These are phyloP conservation scores for Selene dorsalis DNA, from an alignment of 2,797 vertebrate genomes.

Conservation along the genomic window DNA sequence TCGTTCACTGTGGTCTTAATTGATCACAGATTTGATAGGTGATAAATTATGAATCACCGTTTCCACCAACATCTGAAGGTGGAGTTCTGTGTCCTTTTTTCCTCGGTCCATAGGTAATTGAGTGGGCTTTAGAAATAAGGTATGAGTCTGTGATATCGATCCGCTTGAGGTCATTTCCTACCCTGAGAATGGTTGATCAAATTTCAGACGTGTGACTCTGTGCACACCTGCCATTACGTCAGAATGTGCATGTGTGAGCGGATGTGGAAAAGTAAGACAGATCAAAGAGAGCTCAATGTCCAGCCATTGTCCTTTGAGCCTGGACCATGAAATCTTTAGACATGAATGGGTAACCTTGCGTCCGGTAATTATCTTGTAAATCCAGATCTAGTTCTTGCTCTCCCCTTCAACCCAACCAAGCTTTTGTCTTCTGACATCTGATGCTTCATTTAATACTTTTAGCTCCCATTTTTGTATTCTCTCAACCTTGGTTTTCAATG, in stretches of 20 bases:
- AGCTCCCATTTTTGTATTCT: neutral
- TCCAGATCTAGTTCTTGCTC: slow-evolving; percentile 24
- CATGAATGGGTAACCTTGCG: slow-evolving; percentile 23
- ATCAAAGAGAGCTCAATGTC: slow-evolving; percentile 4
- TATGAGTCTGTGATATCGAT: slow-evolving; percentile 57
- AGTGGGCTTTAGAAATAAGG: slow-evolving; percentile 49
- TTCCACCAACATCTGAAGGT: slow-evolving; percentile 46
- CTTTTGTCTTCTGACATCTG: slow-evolving; percentile 15
- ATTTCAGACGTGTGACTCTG: slow-evolving; percentile 42
- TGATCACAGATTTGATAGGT: slow-evolving; percentile 52
- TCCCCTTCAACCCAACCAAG: slow-evolving; percentile 11
- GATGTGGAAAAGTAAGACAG: slow-evolving; percentile 5
- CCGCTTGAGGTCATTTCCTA: slow-evolving; percentile 46
- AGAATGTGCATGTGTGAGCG: neutral
- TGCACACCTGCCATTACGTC: neutral
- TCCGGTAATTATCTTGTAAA: slow-evolving; percentile 41
- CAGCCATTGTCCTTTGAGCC: slow-evolving; percentile 32
- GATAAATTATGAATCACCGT: slow-evolving; percentile 72
- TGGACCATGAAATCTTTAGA: slow-evolving; percentile 24
- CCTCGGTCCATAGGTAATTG: slow-evolving; percentile 40
- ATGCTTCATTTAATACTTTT: slow-evolving; percentile 10
- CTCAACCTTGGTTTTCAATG: neutral
- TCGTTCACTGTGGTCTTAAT: slow-evolving; percentile 54
- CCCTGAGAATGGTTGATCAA: slow-evolving; percentile 44
- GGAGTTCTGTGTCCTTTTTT: slow-evolving; percentile 41